These are phyloP conservation scores for Chromis chromis DNA, from an alignment of 2,797 vertebrate species.

Conservation along the genomic window DNA sequence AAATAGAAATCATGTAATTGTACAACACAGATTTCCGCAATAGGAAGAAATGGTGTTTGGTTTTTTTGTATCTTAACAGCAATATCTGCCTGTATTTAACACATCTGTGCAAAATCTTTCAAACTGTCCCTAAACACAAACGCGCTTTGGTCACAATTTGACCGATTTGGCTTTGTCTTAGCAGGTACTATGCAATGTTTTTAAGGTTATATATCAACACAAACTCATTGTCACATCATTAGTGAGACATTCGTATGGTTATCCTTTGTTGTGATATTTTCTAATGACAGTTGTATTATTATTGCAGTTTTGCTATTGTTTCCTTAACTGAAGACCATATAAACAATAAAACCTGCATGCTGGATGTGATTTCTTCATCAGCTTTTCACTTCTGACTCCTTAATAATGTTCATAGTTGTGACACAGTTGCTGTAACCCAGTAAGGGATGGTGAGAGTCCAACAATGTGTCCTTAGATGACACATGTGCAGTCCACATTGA, in stretches of 20 bases:
- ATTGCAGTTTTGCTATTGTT: conserved; percentile 22
- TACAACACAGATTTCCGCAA: conserved; percentile 1
- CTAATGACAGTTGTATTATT: conserved; percentile 21
- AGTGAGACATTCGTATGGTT: conserved; percentile 4
- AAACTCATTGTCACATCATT: background rate
- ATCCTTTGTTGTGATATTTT: conserved; percentile 8
- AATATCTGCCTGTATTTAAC: conserved; percentile 11
- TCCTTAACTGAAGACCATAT: conserved; percentile 36
- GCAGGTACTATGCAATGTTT: conserved; percentile 20
- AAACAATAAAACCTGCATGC: conserved; percentile 68
- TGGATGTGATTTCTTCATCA: conserved; percentile 40
- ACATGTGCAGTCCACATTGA: conserved; percentile 31
- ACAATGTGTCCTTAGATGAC: conserved; percentile 28
- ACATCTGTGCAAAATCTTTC: conserved; percentile 25
- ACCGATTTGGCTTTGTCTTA: conserved; percentile 7
- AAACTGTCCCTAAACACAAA: conserved; percentile 10
- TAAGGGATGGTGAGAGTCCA: conserved; percentile 21
- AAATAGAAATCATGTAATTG: conserved; percentile 10
- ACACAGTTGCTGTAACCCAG: background rate
- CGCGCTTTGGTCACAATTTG: background rate
- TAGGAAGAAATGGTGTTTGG: background rate
- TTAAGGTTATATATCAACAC: background rate
- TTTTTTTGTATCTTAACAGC: conserved; percentile 8
- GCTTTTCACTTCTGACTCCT: conserved; percentile 15
- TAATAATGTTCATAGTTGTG: conserved; percentile 7